Evolutionary conservation across 2,888 invertebrate species (phyloP).

Genomic region (Pandemis corylana): DNA sequence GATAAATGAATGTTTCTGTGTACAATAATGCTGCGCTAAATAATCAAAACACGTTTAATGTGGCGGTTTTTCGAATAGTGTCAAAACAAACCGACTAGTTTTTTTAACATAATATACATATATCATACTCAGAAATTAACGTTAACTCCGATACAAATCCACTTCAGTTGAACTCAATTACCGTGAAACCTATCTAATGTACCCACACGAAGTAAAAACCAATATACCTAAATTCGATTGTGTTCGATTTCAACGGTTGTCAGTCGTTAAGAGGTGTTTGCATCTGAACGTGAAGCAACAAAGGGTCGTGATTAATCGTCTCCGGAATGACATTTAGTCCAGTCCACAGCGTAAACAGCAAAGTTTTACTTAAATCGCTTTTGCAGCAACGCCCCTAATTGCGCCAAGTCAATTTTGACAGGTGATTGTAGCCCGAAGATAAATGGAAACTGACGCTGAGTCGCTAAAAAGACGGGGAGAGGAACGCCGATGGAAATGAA

Average conservation of each 20-base stretch:
- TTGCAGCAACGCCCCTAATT: conserved; percentile 65
- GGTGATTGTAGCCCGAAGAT: conserved; percentile 61
- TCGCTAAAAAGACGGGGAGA: conserved; percentile 44
- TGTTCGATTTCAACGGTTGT: conserved; percentile 6
- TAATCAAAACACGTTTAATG: not conserved
- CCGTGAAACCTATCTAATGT: not conserved
- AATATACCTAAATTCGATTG: conserved; percentile 1
- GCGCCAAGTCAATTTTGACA: conserved; percentile 68
- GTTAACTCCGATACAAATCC: not conserved
- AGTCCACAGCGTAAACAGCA: conserved; percentile 65
- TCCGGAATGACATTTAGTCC: conserved; percentile 59
- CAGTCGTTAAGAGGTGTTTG: conserved; percentile 59
- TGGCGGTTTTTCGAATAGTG: not conserved
- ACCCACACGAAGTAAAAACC: not conserved
- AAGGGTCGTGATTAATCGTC: conserved; percentile 69
- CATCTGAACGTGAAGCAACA: conserved; percentile 61
- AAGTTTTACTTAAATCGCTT: conserved; percentile 70
- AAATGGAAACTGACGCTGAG: conserved; percentile 53
- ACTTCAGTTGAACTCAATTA: not conserved
- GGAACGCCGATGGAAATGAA: conserved; percentile 37
- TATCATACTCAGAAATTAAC: too few species aligned
- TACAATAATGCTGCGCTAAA: not conserved
- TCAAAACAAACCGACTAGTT: not conserved
- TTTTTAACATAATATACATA: not conserved
- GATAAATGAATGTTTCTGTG: not conserved